phyloP scores from a whole-genome alignment of 2,888 invertebrate species.

The Stenchaetothrips biformis region DNA sequence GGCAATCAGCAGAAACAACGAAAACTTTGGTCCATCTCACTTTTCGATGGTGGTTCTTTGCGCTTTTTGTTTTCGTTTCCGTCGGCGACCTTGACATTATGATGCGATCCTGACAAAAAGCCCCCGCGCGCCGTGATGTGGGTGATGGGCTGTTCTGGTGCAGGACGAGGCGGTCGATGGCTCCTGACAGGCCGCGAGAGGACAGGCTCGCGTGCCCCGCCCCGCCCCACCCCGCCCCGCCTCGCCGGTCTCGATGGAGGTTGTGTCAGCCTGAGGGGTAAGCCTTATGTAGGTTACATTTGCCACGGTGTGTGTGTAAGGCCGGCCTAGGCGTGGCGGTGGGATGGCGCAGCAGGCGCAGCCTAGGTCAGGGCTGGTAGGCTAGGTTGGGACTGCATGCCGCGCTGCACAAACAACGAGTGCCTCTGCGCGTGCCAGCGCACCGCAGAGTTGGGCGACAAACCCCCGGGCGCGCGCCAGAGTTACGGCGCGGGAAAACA shows the following conservation, averaged over 20 bases:
- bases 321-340: neutral
- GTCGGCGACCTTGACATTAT: neutral
- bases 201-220: neutral
- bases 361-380: slow-evolving; percentile 5
- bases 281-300: neutral
- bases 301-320: neutral
- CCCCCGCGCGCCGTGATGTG: neutral
- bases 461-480: neutral
- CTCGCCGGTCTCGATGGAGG: neutral
- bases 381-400: neutral
- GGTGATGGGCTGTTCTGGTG: neutral
- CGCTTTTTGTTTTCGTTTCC: neutral
- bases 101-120: neutral
- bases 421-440: neutral
- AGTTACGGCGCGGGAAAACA: neutral
- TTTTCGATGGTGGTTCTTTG: neutral
- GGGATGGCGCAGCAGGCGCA: neutral
- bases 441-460: neutral
- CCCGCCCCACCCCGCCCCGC: too few species aligned
- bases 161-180: neutral
- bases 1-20: neutral
- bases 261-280: neutral
- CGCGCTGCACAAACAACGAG: neutral
- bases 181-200: neutral
- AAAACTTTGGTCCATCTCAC: neutral